Conservation (phyloP, 2,113 vertebrate species). For the Oreochromis tanganicae region DNA sequence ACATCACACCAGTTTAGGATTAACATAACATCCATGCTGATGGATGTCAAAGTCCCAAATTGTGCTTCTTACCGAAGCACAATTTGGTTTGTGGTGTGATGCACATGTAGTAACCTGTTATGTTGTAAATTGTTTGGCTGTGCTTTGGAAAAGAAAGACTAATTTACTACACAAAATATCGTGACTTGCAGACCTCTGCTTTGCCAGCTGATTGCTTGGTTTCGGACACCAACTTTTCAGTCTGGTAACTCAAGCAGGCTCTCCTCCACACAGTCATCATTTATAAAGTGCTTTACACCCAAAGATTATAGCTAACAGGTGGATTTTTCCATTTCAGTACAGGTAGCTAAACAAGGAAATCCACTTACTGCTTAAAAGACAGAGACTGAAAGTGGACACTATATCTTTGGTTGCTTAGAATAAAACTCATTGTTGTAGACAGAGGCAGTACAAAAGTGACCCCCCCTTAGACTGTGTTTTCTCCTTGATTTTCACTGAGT, state of each 20-base stretch:
- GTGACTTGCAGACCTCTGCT: fast-evolving
- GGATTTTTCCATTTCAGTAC: background rate
- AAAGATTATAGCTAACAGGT: fast-evolving
- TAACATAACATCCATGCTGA: background rate
- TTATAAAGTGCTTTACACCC: background rate
- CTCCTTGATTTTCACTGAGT: background rate
- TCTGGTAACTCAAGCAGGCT: background rate
- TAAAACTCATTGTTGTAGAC: background rate
- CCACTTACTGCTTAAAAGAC: fast-evolving
- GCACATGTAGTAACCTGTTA: fast-evolving
- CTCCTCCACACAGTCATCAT: background rate
- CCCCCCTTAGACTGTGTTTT: background rate
- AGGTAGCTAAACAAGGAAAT: background rate
- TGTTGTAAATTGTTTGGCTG: background rate
- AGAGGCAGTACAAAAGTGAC: background rate
- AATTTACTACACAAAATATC: background rate
- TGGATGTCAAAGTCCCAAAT: background rate
- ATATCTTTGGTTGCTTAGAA: background rate
- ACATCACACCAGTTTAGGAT: background rate
- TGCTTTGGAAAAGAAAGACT: background rate
- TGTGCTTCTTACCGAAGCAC: background rate
- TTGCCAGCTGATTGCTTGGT: background rate
- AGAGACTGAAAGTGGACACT: background rate
- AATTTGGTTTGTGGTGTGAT: background rate
- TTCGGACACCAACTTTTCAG: background rate